Evolutionary conservation across 2,797 vertebrate genomes (phyloP).

Genomic region (Sebastes goodei): DNA sequence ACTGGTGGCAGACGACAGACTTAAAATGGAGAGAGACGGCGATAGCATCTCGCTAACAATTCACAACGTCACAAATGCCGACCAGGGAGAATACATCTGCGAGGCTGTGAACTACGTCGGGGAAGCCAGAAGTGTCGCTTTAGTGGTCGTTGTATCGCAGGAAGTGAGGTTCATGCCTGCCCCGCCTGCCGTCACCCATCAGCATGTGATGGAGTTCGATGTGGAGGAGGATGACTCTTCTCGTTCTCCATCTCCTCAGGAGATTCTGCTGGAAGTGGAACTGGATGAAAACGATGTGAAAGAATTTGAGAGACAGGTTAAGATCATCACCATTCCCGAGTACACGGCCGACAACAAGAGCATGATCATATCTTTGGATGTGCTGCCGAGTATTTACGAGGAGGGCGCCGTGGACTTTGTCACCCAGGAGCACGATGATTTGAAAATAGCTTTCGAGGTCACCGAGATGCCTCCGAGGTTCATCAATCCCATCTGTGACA

Average conservation of each 20-base stretch:
- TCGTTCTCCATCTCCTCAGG: constrained; percentile 96
- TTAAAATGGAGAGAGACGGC: constrained; percentile 87
- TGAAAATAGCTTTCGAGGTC: constrained; percentile 95
- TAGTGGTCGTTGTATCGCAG: constrained; percentile 88
- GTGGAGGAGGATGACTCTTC: constrained; percentile 90
- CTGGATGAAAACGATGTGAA: constrained; percentile 96
- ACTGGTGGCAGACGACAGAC: constrained; percentile 81
- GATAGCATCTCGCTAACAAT: constrained; percentile 88
- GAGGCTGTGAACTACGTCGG: constrained; percentile 94
- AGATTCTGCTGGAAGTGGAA: constrained; percentile 97
- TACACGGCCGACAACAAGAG: constrained; percentile 95
- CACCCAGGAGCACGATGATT: constrained; percentile 84
- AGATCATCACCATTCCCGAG: constrained; percentile 96
- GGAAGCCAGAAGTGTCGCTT: constrained; percentile 91
- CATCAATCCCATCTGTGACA: constrained; percentile 90
- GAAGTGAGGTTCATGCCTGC: constrained; percentile 86
- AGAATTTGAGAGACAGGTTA: constrained; percentile 98
- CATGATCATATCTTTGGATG: constrained; percentile 96
- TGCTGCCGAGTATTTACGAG: constrained; percentile 91
- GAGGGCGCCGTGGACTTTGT: constrained; percentile 84
- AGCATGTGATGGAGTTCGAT: constrained; percentile 98
- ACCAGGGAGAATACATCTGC: constrained; percentile 94
- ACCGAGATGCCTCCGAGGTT: constrained; percentile 98
- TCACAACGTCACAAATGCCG: constrained; percentile 81
- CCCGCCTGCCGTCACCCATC: constrained; percentile 92